Conservation (phyloP, 2,113 vertebrate genomes). For the Phalacrocorax pelagicus region DNA sequence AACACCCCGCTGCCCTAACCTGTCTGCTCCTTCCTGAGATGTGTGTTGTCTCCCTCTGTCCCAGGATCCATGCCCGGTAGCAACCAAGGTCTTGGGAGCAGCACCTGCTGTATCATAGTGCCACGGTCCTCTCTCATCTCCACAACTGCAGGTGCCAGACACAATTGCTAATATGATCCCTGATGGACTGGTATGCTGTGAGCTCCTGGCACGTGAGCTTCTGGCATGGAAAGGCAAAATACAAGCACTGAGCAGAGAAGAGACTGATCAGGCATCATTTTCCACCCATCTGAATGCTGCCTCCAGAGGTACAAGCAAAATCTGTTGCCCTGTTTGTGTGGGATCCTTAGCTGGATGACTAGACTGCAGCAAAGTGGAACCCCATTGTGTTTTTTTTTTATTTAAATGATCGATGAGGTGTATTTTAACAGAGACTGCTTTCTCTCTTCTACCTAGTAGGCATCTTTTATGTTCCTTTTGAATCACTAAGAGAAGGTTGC, state of each 20-base stretch:
- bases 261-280: not conserved
- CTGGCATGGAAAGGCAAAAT: not conserved
- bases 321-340: not conserved
- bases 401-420: not conserved
- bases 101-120: not conserved
- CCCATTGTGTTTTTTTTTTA: not conserved
- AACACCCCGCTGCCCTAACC: not conserved
- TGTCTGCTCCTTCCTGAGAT: not conserved
- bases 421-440: not conserved
- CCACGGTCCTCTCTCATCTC: not conserved
- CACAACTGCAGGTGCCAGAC: rapidly evolving
- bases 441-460: not conserved
- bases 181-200: not conserved
- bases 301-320: not conserved
- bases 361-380: not conserved
- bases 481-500: not conserved
- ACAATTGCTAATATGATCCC: not conserved
- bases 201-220: not conserved
- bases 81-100: not conserved
- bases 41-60: not conserved
- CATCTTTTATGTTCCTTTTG: not conserved
- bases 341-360: not conserved
- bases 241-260: not conserved
- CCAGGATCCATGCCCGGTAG: not conserved
- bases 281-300: not conserved